Evolutionary conservation across 2,888 invertebrate species (phyloP), one percentile per base, ranked within the genome.

Genomic region (Oithona nana): DNA sequence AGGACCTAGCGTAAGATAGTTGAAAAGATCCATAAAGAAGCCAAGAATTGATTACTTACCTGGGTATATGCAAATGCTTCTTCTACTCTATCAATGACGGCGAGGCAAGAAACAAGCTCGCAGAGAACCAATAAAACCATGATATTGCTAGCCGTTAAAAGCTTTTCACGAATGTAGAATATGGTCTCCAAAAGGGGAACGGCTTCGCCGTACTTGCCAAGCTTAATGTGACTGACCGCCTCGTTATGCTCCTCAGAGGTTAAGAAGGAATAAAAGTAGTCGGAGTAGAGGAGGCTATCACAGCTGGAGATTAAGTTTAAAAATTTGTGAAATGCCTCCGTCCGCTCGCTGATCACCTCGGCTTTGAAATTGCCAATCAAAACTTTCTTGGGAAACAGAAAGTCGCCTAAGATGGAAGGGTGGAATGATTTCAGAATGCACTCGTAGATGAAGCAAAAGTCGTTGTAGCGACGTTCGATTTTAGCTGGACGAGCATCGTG

Each of bases 361-460:
- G 70, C 68, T 1, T 69, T 71, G 65, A 73, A 74, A 66, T 74
- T 74, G 3, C 73, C 73, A 29, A 70, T 64, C 3, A 73, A 63
- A n/a, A 69, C 66, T 67, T 74, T 74, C 61, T 71, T 71, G 0
- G 74, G 74, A 66, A 74, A 74, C n/a, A 69, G 67, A 24, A 73
- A 62, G 28, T 62, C 62, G 20, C 62, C 62, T 16, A 62, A 39
- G 24, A 62, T 54, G 6, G 62, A 62, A n/a, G 55, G 48, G 48
- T 62, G 62, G 28, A 54, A 62, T 16, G 55, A 29, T 24, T 49
- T 22, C 2, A 62, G 39, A 28, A 62, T 62, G n/a, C 62, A 29
- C 28, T 62, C 65, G 66, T 72, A 70, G 4, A 74, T 67, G 50
- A 67, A 67, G 60, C 71, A 70, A 66, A 74, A 74, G 65, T 74